phyloP scores from a whole-genome alignment of 2,113 vertebrate species.

The Antechinus flavipes region DNA sequence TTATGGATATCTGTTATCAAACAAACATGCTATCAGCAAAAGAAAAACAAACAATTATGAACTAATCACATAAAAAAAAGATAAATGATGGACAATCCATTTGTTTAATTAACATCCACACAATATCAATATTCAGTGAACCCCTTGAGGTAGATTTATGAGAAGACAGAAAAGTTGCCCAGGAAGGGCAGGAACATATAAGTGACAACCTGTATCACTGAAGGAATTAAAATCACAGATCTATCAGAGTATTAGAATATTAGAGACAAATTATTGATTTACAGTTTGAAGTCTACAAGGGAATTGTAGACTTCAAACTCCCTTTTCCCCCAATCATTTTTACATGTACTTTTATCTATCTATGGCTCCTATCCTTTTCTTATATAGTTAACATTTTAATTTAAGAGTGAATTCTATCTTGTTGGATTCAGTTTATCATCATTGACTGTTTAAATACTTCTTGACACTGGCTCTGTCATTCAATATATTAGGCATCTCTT shows the following conservation, averaged over 20 bases:
- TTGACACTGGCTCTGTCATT: not conserved
- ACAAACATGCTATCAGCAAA: not conserved
- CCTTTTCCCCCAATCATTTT: not conserved
- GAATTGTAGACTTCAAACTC: too few species aligned
- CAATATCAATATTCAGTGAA: not conserved
- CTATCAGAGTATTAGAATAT: not conserved
- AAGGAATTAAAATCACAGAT: not conserved
- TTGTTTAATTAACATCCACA: not conserved
- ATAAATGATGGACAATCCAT: not conserved
- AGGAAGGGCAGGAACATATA: not conserved
- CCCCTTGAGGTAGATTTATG: not conserved
- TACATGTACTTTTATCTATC: not conserved
- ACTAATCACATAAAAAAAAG: not conserved
- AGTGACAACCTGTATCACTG: not conserved
- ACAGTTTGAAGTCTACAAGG: not conserved
- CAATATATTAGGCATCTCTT: not conserved
- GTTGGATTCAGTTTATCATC: not conserved
- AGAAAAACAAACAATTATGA: not conserved
- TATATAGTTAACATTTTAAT: not conserved
- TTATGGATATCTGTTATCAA: not conserved
- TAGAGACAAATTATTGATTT: not conserved
- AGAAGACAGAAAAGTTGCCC: not conserved
- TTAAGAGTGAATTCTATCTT: not conserved
- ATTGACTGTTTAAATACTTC: not conserved
- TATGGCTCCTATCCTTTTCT: not conserved